These are phyloP conservation scores for Apis florea DNA, from an alignment of 1,140 invertebrate species.

Conservation along the genomic window DNA sequence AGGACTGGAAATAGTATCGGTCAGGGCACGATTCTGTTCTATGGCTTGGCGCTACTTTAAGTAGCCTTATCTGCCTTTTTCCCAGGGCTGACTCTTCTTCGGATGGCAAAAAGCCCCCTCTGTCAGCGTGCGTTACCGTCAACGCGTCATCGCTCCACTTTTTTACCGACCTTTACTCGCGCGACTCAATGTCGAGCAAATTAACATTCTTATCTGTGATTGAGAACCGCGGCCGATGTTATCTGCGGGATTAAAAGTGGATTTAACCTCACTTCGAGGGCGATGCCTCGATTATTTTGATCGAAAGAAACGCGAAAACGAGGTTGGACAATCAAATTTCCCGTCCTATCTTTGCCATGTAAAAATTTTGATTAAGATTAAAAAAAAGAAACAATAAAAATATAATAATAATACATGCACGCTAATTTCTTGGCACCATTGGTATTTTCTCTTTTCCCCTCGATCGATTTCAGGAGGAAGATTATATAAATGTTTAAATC, in stretches of 20 bases:
- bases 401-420: no score
- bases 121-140: slow-evolving; percentile 38
- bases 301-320: neutral
- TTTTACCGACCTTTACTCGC: neutral
- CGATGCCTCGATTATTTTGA: neutral
- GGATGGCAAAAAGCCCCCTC: slow-evolving; percentile 48
- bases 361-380: no score
- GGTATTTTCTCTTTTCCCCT: neutral
- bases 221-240: neutral
- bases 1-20: slow-evolving; percentile 44
- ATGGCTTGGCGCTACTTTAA: neutral
- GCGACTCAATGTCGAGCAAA: neutral
- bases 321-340: neutral
- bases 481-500: neutral
- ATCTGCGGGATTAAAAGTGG: neutral
- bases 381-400: no score
- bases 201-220: slow-evolving; percentile 15
- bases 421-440: neutral
- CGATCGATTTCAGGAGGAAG: neutral
- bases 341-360: neutral
- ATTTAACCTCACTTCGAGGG: neutral
- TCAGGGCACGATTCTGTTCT: slow-evolving; percentile 17
- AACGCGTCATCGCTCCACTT: slow-evolving; percentile 29
- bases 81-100: slow-evolving; percentile 40
- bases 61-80: slow-evolving; percentile 55